Evolutionary conservation across 2,113 vertebrate genomes (phyloP).

Genomic region (Solea senegalensis): DNA sequence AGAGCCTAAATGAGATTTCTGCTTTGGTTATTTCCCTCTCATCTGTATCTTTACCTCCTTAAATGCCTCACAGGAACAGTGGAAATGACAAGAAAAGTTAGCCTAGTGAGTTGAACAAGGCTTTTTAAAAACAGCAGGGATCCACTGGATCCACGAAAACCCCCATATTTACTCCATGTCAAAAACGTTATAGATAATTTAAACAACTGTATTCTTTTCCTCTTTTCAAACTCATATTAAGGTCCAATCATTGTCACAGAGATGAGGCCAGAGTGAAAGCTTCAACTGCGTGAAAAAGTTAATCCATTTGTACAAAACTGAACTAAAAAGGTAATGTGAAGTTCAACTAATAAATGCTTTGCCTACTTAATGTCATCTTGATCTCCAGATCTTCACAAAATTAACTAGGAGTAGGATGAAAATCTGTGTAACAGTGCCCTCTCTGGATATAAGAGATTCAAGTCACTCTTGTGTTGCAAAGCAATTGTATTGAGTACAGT

Average conservation of each 20-base stretch:
- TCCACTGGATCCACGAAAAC: too few species aligned
- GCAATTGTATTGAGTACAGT: too few species aligned
- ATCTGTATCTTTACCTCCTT: too few species aligned
- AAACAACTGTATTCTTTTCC: too few species aligned
- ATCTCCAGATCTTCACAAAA: background rate
- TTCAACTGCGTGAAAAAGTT: background rate
- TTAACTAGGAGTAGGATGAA: background rate
- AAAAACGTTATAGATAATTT: too few species aligned
- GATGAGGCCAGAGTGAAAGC: background rate
- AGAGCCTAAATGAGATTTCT: too few species aligned
- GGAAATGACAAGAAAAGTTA: too few species aligned
- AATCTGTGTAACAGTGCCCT: conserved; percentile 8
- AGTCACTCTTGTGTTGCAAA: background rate
- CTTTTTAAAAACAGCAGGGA: too few species aligned
- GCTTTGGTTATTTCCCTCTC: too few species aligned
- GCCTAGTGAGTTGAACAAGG: too few species aligned
- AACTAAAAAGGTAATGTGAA: background rate
- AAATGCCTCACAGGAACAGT: too few species aligned
- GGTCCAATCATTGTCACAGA: background rate
- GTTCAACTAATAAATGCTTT: background rate
- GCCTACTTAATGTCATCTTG: background rate
- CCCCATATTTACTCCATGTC: too few species aligned
- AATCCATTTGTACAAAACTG: background rate
- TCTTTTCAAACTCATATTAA: background rate
- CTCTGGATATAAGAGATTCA: background rate